phyloP scores from a whole-genome alignment of 2,797 vertebrate species.

The Sebastiscus albofasciatus region DNA sequence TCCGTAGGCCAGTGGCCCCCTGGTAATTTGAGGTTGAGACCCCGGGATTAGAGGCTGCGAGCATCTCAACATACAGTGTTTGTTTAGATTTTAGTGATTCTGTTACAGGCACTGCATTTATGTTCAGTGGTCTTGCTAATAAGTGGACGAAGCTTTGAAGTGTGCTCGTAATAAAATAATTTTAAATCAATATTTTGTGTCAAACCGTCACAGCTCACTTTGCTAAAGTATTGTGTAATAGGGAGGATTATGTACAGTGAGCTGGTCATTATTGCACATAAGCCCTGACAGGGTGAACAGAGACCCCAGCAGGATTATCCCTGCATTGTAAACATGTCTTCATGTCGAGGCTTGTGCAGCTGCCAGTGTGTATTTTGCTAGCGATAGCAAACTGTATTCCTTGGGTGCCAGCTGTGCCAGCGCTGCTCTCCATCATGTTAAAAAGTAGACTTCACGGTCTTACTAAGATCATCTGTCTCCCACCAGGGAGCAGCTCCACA shows the following conservation, averaged over 20 bases:
- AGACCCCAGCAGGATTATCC: constrained; percentile 68
- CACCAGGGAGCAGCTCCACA: constrained; percentile 37
- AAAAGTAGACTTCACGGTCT: constrained; percentile 22
- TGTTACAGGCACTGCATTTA: background rate
- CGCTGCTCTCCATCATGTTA: constrained; percentile 32
- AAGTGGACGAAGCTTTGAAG: background rate
- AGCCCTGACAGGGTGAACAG: constrained; percentile 39
- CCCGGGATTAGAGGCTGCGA: background rate
- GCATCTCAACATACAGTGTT: background rate
- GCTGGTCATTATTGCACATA: constrained; percentile 61
- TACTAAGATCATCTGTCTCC: constrained; percentile 45
- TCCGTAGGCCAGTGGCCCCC: background rate
- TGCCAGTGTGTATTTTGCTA: constrained; percentile 32
- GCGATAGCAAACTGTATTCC: constrained; percentile 25
- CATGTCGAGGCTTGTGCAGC: constrained; percentile 25
- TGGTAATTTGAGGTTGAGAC: background rate
- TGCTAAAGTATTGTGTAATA: constrained; percentile 20
- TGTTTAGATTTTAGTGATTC: background rate
- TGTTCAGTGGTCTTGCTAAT: background rate
- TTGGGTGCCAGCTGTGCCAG: constrained; percentile 25
- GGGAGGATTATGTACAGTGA: constrained; percentile 59
- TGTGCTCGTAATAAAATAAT: background rate
- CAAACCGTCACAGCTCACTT: constrained; percentile 20
- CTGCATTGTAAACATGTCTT: constrained; percentile 51
- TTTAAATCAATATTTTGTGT: constrained; percentile 7